Evolutionary conservation across 1,140 invertebrate genomes (phyloP), one percentile per base, ranked within the genome.

Genomic region (Ceratosolen solmsi): DNA sequence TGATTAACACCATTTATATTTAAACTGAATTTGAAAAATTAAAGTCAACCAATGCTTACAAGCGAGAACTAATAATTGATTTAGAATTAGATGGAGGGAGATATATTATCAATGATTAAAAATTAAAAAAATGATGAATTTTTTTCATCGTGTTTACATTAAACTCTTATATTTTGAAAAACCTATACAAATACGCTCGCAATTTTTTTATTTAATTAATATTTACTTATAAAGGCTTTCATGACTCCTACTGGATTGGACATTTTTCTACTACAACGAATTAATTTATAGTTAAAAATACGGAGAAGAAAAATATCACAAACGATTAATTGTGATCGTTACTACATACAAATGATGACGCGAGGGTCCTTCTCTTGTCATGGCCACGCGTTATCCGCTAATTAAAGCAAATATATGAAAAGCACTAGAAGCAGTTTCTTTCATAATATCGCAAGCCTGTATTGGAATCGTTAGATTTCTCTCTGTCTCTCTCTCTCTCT

Each of bases 371-470:
- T 75, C 72, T 68, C 33, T 63, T 20, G 9, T 9, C 41, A n/a
- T 15, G 79, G 74, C 79, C 79, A 75, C 72, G 79, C 25, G 49
- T 25, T 79, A n/a, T 30, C 36, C 70, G 56, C 79, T 58, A 80
- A 74, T 80, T 74, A 72, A 60, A 80, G 70, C 78, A 54, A 51
- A 73, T 58, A 68, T 54, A 80, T 54, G 78, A 80, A 80, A 80
- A 60, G 77, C 30, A 9, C 36, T 56, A 17, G 27, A 25, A 8
- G 33, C 38, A 1, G 15, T 65, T 80, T 54, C 71, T 74, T 80
- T 73, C 30, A 63, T 20, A 73, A 49, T 73, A 63, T 56, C 70
- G 70, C 56, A 30, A 22, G 13, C 54, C 22, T 36, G 63, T 22
- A 8, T 46, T 56, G 56, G 25, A 33, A n/a, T 33, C 33, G 33